phyloP scores from a whole-genome alignment of 2,888 invertebrate genomes.

The Polia nebulosa region DNA sequence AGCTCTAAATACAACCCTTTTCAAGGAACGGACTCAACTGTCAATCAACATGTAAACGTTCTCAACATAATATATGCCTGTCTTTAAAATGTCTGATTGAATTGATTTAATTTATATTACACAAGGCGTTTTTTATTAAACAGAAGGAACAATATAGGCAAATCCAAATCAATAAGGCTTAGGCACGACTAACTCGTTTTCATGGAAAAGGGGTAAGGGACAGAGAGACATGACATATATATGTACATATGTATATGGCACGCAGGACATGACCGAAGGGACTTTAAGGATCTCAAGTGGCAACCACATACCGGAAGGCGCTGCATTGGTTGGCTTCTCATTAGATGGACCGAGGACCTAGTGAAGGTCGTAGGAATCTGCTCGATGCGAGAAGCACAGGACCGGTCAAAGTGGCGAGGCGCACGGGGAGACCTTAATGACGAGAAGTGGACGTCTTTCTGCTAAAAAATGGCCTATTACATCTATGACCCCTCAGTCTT shows the following conservation, averaged over 20 bases:
- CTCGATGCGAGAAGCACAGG: neutral
- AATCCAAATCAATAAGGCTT: neutral
- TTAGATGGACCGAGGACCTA: neutral
- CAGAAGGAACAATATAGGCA: neutral
- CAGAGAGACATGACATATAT: neutral
- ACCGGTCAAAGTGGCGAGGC: neutral
- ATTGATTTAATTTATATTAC: neutral
- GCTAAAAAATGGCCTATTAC: neutral
- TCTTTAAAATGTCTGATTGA: no score
- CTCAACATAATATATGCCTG: no score
- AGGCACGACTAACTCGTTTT: neutral
- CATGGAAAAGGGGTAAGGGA: neutral
- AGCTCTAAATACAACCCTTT: no score
- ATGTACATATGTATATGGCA: neutral
- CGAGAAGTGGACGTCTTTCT: neutral
- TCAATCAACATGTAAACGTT: no score
- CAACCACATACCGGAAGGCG: neutral
- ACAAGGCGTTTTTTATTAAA: neutral
- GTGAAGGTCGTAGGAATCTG: neutral
- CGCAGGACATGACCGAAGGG: neutral
- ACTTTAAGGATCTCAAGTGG: neutral
- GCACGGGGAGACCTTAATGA: neutral
- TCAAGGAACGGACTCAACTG: no score
- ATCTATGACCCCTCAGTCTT: neutral
- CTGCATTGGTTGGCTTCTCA: neutral